phyloP scores from a whole-genome alignment of 2,888 invertebrate species.

The Drosophila nr. medialis region DNA sequence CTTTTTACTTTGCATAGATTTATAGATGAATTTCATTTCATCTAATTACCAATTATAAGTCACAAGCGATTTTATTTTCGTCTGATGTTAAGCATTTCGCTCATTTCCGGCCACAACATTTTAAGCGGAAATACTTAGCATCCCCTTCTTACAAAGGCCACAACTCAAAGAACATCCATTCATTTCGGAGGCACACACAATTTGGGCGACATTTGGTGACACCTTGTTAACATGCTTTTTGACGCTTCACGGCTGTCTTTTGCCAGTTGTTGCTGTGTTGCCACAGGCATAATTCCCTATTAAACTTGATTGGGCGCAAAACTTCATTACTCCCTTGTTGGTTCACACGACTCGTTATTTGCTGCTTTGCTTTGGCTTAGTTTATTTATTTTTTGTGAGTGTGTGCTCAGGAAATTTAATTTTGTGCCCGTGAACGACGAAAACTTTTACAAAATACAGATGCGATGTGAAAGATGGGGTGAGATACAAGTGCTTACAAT shows the following conservation, averaged over 20 bases:
- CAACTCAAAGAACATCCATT: slow-evolving; percentile 2
- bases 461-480: background rate
- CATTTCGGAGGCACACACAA: slow-evolving; percentile 10
- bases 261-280: slow-evolving; percentile 29
- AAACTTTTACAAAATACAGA: slow-evolving; percentile 36
- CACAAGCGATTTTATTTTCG: slow-evolving; percentile 4
- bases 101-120: slow-evolving; percentile 46
- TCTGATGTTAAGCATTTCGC: slow-evolving; percentile 11
- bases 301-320: slow-evolving; percentile 81
- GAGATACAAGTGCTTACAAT: slow-evolving; percentile 75
- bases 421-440: slow-evolving; percentile 59
- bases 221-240: slow-evolving; percentile 74
- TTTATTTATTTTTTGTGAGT: slow-evolving; percentile 20
- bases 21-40: background rate
- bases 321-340: slow-evolving; percentile 70
- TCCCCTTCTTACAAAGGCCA: slow-evolving; percentile 5
- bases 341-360: slow-evolving; percentile 38
- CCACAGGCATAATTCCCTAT: slow-evolving; percentile 72
- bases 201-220: slow-evolving; percentile 56
- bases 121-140: slow-evolving; percentile 42
- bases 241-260: slow-evolving; percentile 41
- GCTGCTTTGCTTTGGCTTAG: slow-evolving; percentile 19
- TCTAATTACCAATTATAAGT: slow-evolving; percentile 11
- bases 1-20: background rate
- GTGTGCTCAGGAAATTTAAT: slow-evolving; percentile 61